Evolutionary conservation across 2,888 invertebrate species (phyloP).

Genomic region (Sphaerophoria taeniata): DNA sequence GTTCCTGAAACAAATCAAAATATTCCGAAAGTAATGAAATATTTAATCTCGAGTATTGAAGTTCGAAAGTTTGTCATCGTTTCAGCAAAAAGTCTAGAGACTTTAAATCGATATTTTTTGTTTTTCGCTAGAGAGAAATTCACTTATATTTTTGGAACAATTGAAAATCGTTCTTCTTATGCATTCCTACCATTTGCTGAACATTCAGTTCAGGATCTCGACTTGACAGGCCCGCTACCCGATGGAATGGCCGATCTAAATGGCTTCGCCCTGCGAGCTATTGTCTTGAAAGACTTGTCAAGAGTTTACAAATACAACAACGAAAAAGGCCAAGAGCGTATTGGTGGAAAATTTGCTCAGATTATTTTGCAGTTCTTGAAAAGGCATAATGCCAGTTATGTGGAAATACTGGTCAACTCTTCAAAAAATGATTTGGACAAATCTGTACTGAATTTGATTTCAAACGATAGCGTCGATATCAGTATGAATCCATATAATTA

Average conservation of each 20-base stretch:
- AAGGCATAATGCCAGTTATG: not conserved
- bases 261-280: slow-evolving; percentile 33
- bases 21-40: not conserved
- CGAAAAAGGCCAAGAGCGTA: not conserved
- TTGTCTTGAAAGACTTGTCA: slow-evolving; percentile 2
- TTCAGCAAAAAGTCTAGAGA: not conserved
- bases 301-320: slow-evolving; percentile 24
- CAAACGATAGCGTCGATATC: not conserved
- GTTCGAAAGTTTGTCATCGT: slow-evolving; percentile 3
- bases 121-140: not conserved
- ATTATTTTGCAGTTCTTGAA: not conserved
- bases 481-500: not conserved
- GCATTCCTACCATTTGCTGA: not conserved
- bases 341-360: slow-evolving; percentile 27
- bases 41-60: not conserved
- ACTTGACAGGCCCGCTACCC: not conserved
- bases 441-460: not conserved
- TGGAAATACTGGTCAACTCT: not conserved
- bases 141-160: not conserved
- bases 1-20: too few species aligned
- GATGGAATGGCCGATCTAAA: slow-evolving; percentile 32
- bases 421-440: too few species aligned
- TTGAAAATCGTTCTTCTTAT: not conserved
- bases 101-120: not conserved
- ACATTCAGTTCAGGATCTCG: too few species aligned